Base-by-base conservation (phyloP, 2,797 vertebrate genomes). In the Setipinna tenuifilis region DNA sequence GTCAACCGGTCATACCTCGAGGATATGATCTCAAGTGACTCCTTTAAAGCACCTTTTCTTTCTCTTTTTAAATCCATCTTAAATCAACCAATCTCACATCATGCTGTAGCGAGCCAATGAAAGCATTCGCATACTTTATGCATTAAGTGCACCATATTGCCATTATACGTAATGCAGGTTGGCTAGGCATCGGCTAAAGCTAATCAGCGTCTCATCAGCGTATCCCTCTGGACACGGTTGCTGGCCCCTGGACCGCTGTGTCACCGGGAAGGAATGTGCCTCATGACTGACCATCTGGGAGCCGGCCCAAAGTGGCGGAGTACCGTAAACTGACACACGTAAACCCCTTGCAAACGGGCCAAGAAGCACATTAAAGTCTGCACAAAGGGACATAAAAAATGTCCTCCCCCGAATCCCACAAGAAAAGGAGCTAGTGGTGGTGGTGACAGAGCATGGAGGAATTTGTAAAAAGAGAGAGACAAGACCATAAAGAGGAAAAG, bases 231-330 rank as follows among this genome's bases (percentile, higher is more conserved):
- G 85, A 87, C 81, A 86, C 75, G 65, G 83, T 78, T 78, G 84
- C 44, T 62, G 84, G 35, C 86, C 85, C 84, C 87, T 85, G 87
- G 87, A 84, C 86, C 82, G 17, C 87, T 25, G 83, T 87, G 85
- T 61, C 83, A 92, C 31, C 90, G 86, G 87, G 83, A 84, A 90
- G 88, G 86, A 93, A 92, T 91, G 89, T 81, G 84, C 89, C 88
- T 89, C 61, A 6, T 31, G 58, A 48, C 85, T 59, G 83, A 25
- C 86, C 85, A 85, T 88, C 90, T 90, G 90, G 93, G 90, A 87
- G 89, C 54, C 50, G 71, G 81, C 89, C 88, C 87, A 90, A 87
- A 54, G 50, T 54, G 50, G 86, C 82, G 57, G 91, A 89, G 91
- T 86, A 88, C 84, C 85, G 61, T 85, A 82, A 84, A 84, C 86